Evolutionary conservation across 1,140 invertebrate species (phyloP), one percentile per base, ranked within the genome.

Genomic region (Aphelenchoides avenae): DNA sequence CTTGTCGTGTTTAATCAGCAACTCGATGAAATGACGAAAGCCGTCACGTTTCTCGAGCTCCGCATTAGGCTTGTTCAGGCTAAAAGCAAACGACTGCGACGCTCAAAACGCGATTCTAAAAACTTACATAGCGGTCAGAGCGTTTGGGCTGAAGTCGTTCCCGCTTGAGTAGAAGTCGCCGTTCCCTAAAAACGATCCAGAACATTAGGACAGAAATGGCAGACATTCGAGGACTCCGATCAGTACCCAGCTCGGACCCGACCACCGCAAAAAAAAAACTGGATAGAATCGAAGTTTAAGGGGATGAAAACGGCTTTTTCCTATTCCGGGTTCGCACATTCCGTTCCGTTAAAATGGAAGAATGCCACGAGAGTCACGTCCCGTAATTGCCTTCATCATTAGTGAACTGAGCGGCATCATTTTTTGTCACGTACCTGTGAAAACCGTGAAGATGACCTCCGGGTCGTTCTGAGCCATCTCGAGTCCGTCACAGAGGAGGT

Each of bases 1-100:
- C 79, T 95, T 95, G 0, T 88, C 86, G 75, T 87, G 91, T 58
- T 84, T 82, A 61, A 94, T 89, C 61, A 92, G 85, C 3, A 85
- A 79, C 59, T 83, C 80, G 9, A 92, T 81, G 87, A 36, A 84
- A 84, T 61, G 40, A 31, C 50, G 18, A 40, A 48, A 34, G 13
- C 54, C n/a, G 30, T 40, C 29, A 24, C 39, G 34, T 24, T 52
- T 20, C 41, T 27, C 27, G 42, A 41, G 30, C 36, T 39, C 18
- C 7, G 42, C 31, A 44, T 27, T 61, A 52, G 48, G 44, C 42
- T 31, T 30, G 37, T 48, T 26, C 36, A 15, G 27, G 29, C 27
- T 40, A 53, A 64, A 69, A 73, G 60, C 47, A 82, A 57, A 5
- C 5, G 11, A 43, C 44, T 36, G 24, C 22, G 27, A 4, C 36